Evolutionary conservation across 2,888 invertebrate genomes (phyloP), one percentile per base, ranked within the genome.

Genomic region (Eupithecia vulgata): DNA sequence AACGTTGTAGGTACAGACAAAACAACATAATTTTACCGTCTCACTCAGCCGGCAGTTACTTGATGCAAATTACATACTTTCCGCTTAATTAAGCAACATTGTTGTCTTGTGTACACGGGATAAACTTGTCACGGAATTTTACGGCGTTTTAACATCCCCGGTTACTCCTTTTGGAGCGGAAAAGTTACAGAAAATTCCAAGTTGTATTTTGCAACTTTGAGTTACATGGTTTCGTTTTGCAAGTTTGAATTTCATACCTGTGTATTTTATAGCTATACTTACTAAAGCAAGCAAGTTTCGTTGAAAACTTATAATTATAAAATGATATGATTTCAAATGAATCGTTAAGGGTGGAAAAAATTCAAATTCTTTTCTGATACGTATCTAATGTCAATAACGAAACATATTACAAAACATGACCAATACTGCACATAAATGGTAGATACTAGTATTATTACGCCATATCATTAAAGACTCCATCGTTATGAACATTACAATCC

Each of bases 41-140:
- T 75, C 66, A 80, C 62, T 37, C 62, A 37, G 78, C 82, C 74
- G 77, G 81, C n/a, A 37, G 62, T 64, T 64, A 64, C 62, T 64
- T 83, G 81, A 87, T 87, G 86, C 81, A 87, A 88, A 88, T 85
- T 83, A 83, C 81, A 87, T 84, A 76, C 67, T 48, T 67, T 73
- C 74, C 77, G 68, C 80, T 80, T 84, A 84, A 86, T 85, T 84
- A 79, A 80, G 78, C 80, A 64, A 64, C 62, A 37, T 64, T 64
- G 62, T 64, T 64, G 62, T 35, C 62, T 64, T 71, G 72, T 78
- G 79, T 78, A 80, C 76, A 71, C 21, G 45, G 67, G 57, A 71
- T 69, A 70, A 59, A 67, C 67, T 67, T 61, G 45, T 70, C 48
- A 5, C 42, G 34, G 62, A 62, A 30, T 67, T 67, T 48, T n/a